Evolutionary conservation across 2,888 invertebrate species (phyloP).

Genomic region (Conistra vaccinii): DNA sequence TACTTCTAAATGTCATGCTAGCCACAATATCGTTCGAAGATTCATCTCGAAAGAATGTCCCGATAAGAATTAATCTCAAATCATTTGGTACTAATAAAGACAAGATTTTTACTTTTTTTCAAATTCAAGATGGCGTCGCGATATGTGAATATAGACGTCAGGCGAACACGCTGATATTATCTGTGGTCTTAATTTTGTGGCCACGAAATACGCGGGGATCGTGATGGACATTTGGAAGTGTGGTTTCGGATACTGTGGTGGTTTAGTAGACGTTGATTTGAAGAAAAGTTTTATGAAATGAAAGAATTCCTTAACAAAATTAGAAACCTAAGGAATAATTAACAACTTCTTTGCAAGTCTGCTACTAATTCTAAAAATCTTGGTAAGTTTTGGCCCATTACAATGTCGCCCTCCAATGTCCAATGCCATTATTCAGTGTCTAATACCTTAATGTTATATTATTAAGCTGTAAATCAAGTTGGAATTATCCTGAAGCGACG

Average conservation of each 20-base stretch:
- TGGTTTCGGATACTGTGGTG: not conserved
- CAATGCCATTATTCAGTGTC: not conserved
- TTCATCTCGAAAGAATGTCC: slow-evolving; percentile 35
- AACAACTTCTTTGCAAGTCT: not conserved
- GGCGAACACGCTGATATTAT: slow-evolving; percentile 76
- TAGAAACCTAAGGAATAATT: too few species aligned
- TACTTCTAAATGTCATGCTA: slow-evolving; percentile 32
- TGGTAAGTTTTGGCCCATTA: too few species aligned
- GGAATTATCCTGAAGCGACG: not conserved
- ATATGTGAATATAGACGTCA: slow-evolving; percentile 85
- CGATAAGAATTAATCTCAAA: slow-evolving; percentile 70
- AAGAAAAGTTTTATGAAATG: not conserved
- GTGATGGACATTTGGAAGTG: not conserved
- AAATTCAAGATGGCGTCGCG: slow-evolving; percentile 79
- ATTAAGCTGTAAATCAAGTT: not conserved
- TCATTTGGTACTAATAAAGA: slow-evolving; percentile 74
- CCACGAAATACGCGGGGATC: slow-evolving; percentile 54
- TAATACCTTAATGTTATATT: not conserved
- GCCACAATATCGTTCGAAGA: slow-evolving; percentile 44
- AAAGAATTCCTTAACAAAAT: not conserved
- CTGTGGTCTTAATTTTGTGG: slow-evolving; percentile 74
- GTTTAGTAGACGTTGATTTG: not conserved
- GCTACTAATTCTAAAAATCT: not conserved
- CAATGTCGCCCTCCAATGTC: too few species aligned
- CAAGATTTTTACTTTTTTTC: slow-evolving; percentile 67